Base-by-base conservation (phyloP, 2,888 invertebrate species). In the Mythimna impura region DNA sequence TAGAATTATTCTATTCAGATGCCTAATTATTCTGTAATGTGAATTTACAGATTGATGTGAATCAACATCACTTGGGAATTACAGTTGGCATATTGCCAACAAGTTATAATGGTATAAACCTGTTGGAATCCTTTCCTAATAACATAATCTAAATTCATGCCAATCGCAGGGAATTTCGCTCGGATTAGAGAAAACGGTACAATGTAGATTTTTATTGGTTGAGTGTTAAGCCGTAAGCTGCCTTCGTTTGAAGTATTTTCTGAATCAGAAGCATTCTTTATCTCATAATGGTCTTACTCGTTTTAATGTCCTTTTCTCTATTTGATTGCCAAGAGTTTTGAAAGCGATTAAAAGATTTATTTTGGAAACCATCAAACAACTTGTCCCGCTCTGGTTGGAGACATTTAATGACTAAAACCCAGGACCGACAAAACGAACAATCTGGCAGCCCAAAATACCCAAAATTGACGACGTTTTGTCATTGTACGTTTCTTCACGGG, bases 141-240 rank as follows among this genome's bases (percentile, higher is more conserved):
- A 30, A 40, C 50, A 57, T 78, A 55, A 43, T 43, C 61, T 57
- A 57, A 47, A 75, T 75, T 71, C 70, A 78, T 58, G 61, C 1
- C 20, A 40, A 40, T 17, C 40, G 22, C 54, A 9, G 8, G 22
- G 50, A 78, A 71, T 78, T 77, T 5, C 55, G 30, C 22, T 30
- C 2, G 43, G 22, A 20, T 50, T 20, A 62, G 9, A 7, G 9
- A 10, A 12, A 61, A 40, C 17, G 17, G 4, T 43, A 52, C 20
- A 10, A 8, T 58, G 5, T 0, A 50, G 0, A 22, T 22, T 61
- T 52, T n/a, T 47, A 34, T 54, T 58, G 14, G 10, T 22, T 64
- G 6, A 54, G 10, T 10, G n/a, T 30, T 43, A n/a, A 30, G 2
- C 14, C 2, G 25, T 66, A 1, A 30, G 62, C 30, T 57, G 8